These are phyloP conservation scores for Varecia variegata DNA, from an alignment of 2,797 vertebrate genomes.

Conservation along the genomic window DNA sequence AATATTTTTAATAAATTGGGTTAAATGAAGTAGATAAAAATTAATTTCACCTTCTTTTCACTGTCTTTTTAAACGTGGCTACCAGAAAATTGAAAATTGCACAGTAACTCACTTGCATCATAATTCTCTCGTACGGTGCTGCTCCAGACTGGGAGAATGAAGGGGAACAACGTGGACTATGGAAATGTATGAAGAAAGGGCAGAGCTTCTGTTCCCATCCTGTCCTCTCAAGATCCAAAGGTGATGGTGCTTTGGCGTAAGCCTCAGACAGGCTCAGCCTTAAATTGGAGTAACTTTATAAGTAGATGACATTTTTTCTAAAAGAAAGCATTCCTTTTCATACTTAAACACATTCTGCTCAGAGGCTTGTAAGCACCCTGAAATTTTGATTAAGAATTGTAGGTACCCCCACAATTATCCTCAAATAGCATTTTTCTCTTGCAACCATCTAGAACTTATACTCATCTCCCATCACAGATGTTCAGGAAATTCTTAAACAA, in stretches of 20 bases:
- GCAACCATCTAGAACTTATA: not conserved
- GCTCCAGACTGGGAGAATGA: not conserved
- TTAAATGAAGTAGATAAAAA: constrained; percentile 11
- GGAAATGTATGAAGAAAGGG: not conserved
- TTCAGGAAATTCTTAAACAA: not conserved
- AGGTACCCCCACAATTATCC: not conserved
- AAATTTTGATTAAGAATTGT: constrained; percentile 41
- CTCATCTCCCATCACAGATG: not conserved
- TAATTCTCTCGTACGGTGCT: not conserved
- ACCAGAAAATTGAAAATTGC: not conserved
- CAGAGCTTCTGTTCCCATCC: not conserved
- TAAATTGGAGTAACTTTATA: not conserved
- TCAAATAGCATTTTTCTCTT: not conserved
- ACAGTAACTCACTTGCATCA: not conserved
- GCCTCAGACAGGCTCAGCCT: not conserved
- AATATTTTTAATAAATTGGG: not conserved
- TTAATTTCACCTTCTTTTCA: not conserved
- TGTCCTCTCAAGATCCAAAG: not conserved
- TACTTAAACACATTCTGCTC: not conserved
- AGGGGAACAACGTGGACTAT: not conserved
- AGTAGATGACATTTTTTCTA: not conserved
- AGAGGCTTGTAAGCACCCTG: not conserved
- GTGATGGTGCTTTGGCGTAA: not conserved
- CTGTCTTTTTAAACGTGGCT: not conserved
- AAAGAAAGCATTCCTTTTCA: not conserved